These are phyloP conservation scores for Hedya salicella DNA, from an alignment of 2,888 invertebrate species.

Conservation along the genomic window DNA sequence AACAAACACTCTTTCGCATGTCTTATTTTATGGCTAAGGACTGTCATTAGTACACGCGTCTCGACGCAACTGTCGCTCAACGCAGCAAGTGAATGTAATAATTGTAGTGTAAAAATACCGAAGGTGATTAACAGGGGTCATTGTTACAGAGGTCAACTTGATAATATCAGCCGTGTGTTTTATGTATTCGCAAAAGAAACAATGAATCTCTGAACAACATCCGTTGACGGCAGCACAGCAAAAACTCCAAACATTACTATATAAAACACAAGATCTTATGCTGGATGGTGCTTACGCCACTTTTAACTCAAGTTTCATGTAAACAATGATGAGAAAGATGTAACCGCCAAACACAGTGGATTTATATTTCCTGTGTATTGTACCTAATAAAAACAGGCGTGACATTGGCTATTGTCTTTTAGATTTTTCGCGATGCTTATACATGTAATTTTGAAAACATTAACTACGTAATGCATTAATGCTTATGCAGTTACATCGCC, in stretches of 20 bases:
- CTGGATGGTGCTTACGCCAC: slow-evolving; percentile 7
- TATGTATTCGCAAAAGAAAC: slow-evolving; percentile 57
- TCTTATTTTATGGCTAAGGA: too few species aligned
- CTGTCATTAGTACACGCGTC: too few species aligned
- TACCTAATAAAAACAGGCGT: neutral
- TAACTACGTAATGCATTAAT: neutral
- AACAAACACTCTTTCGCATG: too few species aligned
- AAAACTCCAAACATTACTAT: slow-evolving; percentile 40
- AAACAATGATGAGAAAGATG: slow-evolving; percentile 16
- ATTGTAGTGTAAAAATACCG: slow-evolving; percentile 24
- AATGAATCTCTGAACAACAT: slow-evolving; percentile 57
- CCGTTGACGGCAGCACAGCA: slow-evolving; percentile 47
- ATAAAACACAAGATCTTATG: neutral
- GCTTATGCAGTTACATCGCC: too few species aligned
- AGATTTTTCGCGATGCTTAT: slow-evolving; percentile 19
- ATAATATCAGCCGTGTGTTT: slow-evolving; percentile 54
- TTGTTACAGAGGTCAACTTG: slow-evolving; percentile 50
- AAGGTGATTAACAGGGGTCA: slow-evolving; percentile 48
- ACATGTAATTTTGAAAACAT: neutral
- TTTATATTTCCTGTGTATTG: slow-evolving; percentile 18
- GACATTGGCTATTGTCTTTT: slow-evolving; percentile 29
- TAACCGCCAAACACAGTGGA: slow-evolving; percentile 10
- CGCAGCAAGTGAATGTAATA: neutral
- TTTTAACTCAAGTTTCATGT: neutral
- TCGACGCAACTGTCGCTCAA: too few species aligned